Evolutionary conservation across 2,113 vertebrate genomes (phyloP), one percentile per base, ranked within the genome.

Genomic region (Pagrus major): DNA sequence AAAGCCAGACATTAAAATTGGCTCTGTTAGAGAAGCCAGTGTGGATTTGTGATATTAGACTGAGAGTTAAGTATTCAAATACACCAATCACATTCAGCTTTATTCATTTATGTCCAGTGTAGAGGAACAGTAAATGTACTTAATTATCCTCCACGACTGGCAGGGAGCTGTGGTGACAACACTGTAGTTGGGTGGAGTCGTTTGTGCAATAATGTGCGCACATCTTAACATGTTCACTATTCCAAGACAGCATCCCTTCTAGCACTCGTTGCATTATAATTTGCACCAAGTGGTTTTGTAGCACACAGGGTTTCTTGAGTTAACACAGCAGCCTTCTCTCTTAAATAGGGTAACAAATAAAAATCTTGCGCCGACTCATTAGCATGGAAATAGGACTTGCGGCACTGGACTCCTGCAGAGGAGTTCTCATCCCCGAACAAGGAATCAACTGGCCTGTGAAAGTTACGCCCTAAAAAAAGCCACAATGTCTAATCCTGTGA

Each of bases 211-310:
- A 65, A 77, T 23, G 4, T 67, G 35, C 47, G 1, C 33, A 63
- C 44, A 58, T 0, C 31, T 25, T 41, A 58, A 83, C 46, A 64
- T 15, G 5, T 61, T 55, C 18, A 29, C 5, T 60, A 18, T 68
- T 54, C 33, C 6, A 10, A 68, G 4, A 5, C 58, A 47, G 27
- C 66, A 56, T 14, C 55, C 23, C 16, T 29, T 29, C 51, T 0
- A 23, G 51, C 42, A 14, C 37, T 68, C 65, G 10, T n/a, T 20
- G 39, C 16, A 63, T 29, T 25, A 72, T 61, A 60, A 47, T 44
- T 31, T 71, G 72, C 46, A 27, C 25, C 4, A 16, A 61, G 78
- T 49, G 54, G 9, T 76, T 74, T 84, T 39, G 47, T 60, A 55
- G 55, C 68, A 70, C 18, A 37, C 27, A 37, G 23, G 5, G 44